These are phyloP conservation scores for Hyalella azteca DNA, from an alignment of 2,888 invertebrate species.

Conservation along the genomic window DNA sequence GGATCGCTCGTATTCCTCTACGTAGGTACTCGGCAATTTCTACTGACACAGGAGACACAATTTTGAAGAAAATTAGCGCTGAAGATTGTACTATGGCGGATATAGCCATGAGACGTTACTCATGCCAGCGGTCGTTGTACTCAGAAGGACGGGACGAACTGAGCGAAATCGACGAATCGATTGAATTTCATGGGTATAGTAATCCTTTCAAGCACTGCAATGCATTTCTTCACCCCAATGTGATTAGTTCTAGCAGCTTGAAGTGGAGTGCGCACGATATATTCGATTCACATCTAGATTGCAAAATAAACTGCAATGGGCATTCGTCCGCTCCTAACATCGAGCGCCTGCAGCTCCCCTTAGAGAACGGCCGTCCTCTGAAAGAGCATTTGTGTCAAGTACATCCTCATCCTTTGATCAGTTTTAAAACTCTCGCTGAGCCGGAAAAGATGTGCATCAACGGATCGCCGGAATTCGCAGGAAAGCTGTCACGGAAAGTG, in stretches of 20 bases:
- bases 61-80: slow-evolving; percentile 43
- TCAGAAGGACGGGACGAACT: slow-evolving; percentile 43
- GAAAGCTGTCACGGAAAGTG: background rate
- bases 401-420: background rate
- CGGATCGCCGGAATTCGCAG: background rate
- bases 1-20: slow-evolving; percentile 47
- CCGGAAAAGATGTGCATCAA: slow-evolving; percentile 15
- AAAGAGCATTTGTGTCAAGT: slow-evolving; percentile 17
- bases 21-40: slow-evolving; percentile 52
- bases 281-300: background rate
- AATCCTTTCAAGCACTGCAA: slow-evolving; percentile 53
- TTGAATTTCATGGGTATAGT: slow-evolving; percentile 48
- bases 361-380: slow-evolving; percentile 1
- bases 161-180: slow-evolving; percentile 20
- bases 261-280: background rate
- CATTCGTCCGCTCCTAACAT: slow-evolving; percentile 18
- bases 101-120: slow-evolving; percentile 18
- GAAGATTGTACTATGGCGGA: slow-evolving; percentile 36
- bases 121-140: slow-evolving; percentile 40
- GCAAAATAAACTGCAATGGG: background rate
- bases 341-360: background rate
- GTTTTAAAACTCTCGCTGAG: slow-evolving; percentile 7
- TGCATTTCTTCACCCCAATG: slow-evolving; percentile 42
- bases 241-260: background rate
- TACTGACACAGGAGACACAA: slow-evolving; percentile 53